These are phyloP conservation scores for Oscheius myriophilus DNA, from an alignment of 2,888 invertebrate genomes.

Conservation along the genomic window DNA sequence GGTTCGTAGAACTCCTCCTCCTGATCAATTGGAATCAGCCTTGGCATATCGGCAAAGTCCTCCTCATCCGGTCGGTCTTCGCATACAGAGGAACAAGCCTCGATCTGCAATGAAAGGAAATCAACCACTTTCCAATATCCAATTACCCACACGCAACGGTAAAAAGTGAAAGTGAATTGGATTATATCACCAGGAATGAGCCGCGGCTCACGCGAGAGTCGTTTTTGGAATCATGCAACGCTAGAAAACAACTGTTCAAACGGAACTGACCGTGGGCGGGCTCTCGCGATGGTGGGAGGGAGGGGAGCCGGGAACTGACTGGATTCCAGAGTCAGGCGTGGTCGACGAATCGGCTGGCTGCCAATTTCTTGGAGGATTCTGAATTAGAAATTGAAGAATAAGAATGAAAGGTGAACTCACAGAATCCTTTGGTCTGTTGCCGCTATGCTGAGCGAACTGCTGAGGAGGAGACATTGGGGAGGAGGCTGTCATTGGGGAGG, in stretches of 20 bases:
- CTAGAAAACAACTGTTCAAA: not conserved
- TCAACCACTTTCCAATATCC: no score
- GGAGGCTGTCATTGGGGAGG: conserved; percentile 28
- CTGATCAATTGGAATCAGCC: conserved; percentile 35
- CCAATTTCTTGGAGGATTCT: not conserved
- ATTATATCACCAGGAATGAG: no score
- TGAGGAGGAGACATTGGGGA: conserved; percentile 27
- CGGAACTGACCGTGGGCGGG: conserved; percentile 27
- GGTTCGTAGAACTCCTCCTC: conserved; percentile 29
- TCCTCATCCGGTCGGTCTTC: conserved; percentile 22
- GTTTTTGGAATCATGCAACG: not conserved
- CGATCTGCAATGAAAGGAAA: conserved; percentile 30
- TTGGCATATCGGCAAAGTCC: conserved; percentile 51
- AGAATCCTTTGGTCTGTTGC: not conserved
- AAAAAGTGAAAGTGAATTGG: no score
- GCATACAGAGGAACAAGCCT: conserved; percentile 30
- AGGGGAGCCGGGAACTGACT: conserved; percentile 63
- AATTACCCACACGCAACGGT: no score
- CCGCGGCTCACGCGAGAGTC: no score
- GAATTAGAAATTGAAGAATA: not conserved
- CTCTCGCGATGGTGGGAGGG: conserved; percentile 27
- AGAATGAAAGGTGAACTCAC: conserved; percentile 13
- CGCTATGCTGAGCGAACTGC: conserved; percentile 2
- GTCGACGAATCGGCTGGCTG: conserved; percentile 46
- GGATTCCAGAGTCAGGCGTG: conserved; percentile 69